Evolutionary conservation across 2,888 invertebrate genomes (phyloP), one percentile per base, ranked within the genome.

Genomic region (Dasypolia templi): DNA sequence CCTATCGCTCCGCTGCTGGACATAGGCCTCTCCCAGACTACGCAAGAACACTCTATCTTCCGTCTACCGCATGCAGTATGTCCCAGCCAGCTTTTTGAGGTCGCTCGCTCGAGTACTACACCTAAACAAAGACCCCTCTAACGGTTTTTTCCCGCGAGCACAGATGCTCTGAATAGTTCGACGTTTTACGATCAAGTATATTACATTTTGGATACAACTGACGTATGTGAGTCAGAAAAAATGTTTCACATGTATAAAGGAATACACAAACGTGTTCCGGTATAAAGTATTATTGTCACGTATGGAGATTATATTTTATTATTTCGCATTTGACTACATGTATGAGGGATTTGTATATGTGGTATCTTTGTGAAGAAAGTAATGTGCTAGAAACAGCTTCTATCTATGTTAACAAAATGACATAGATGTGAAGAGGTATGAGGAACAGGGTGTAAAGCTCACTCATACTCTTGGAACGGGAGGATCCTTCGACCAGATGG

Each of bases 101-200:
- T n/a, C n/a, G n/a, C 84, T 88, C 0, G 82, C 35, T 17, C 82
- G 5, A 85, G 79, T 79, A 80, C 69, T 79, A 42, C 7, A 62
- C 51, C 14, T 9, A 32, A 71, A 46, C 73, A 72, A 90, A 90
- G 53, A 42, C 22, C 59, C 71, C 74, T 35, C 64, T 82, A 77
- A 81, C 65, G 73, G 76, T 85, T 90, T 90, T 90, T 91, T 89
- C 81, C 82, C 77, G 72, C 74, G 86, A 85, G 79, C 91, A 87
- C 91, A 92, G 91, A 90, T 92, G 91, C 77, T 88, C 86, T 79
- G 88, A 91, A 92, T 92, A 91, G 92, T 90, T 91, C 86, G 84
- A 84, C 87, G 86, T 64, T 91, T 92, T 91, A 91, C 91, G 90
- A 91, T 89, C 89, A 88, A 85, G 88, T 91, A 90, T 91, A 91